Percentiles rank a stretch among this genome's conserved stretches.
Conservation (phyloP, 2,888 invertebrate genomes). For the Acrobasis suavella region DNA sequence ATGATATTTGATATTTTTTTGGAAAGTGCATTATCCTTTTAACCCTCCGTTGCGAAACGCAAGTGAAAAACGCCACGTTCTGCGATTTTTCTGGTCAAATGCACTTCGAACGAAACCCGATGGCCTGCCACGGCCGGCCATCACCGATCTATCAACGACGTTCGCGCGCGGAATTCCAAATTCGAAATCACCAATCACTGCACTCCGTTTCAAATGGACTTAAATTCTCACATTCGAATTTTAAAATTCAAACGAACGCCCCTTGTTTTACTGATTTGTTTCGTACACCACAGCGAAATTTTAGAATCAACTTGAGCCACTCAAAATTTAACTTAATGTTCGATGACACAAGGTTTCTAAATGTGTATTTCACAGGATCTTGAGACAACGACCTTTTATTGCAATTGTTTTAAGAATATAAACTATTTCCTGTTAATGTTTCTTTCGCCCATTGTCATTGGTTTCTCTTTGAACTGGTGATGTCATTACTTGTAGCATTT, state of each 20-base stretch:
- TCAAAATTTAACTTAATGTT: constrained; percentile 36
- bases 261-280: constrained; percentile 61
- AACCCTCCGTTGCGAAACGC: constrained; percentile 41
- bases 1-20: not conserved
- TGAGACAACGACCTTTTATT: constrained; percentile 55
- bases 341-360: constrained; percentile 34
- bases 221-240: constrained; percentile 56
- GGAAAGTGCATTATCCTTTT: constrained; percentile 21
- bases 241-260: constrained; percentile 67
- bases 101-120: constrained; percentile 55
- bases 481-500: constrained; percentile 59
- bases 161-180: constrained; percentile 74
- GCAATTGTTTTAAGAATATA: constrained; percentile 73
- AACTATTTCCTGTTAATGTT: constrained; percentile 76
- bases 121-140: constrained; percentile 51
- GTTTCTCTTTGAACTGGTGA: constrained; percentile 64
- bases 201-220: constrained; percentile 60
- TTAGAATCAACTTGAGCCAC: constrained; percentile 22
- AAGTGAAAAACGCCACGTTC: constrained; percentile 57
- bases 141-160: constrained; percentile 74
- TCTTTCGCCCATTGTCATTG: constrained; percentile 67
- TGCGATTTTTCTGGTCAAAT: constrained; percentile 77
- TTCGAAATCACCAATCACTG: constrained; percentile 71
- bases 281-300: constrained; percentile 40
- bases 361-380: constrained; percentile 32